Percentiles rank a stretch among this genome's conserved stretches.
Evolutionary conservation across 1,140 invertebrate species (phyloP).

Genomic region (Megalopta genalis): DNA sequence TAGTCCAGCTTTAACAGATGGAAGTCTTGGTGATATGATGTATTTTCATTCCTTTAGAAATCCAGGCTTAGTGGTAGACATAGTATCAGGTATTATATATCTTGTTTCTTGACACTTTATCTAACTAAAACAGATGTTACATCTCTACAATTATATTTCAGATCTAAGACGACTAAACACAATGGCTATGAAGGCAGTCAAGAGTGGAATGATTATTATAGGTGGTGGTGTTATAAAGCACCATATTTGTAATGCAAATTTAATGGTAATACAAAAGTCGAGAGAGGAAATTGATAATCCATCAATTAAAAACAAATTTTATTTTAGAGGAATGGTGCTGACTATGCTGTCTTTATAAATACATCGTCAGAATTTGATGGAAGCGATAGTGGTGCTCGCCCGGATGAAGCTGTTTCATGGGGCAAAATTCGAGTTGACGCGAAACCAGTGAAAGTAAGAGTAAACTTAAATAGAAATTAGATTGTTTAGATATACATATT

Average conservation of each 20-base stretch:
- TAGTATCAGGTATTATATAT: constrained; percentile 87
- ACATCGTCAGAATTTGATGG: constrained; percentile 99
- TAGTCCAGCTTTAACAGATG: constrained; percentile 98
- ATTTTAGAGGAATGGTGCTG: constrained; percentile 95
- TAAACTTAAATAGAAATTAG: background rate
- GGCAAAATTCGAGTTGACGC: constrained; percentile 96
- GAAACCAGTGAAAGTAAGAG: constrained; percentile 91
- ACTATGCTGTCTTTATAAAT: constrained; percentile 97
- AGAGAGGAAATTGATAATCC: background rate
- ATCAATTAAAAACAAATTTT: constrained; percentile 35
- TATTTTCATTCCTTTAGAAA: constrained; percentile 98
- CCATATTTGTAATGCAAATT: constrained; percentile 98
- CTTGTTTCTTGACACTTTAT: background rate
- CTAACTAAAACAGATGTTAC: background rate
- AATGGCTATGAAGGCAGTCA: constrained; percentile 95
- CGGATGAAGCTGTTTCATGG: constrained; percentile 99
- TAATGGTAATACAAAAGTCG: constrained; percentile 86
- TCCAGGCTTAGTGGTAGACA: constrained; percentile 96
- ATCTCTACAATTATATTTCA: constrained; percentile 68
- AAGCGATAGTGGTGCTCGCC: constrained; percentile 97
- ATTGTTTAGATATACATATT: constrained; percentile 20
- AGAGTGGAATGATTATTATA: constrained; percentile 98
- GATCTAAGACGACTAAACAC: constrained; percentile 95
- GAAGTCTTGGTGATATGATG: constrained; percentile 99
- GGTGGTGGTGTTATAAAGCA: constrained; percentile 99